Evolutionary conservation across 2,888 invertebrate species (phyloP).

Genomic region (Drosophila atripex): DNA sequence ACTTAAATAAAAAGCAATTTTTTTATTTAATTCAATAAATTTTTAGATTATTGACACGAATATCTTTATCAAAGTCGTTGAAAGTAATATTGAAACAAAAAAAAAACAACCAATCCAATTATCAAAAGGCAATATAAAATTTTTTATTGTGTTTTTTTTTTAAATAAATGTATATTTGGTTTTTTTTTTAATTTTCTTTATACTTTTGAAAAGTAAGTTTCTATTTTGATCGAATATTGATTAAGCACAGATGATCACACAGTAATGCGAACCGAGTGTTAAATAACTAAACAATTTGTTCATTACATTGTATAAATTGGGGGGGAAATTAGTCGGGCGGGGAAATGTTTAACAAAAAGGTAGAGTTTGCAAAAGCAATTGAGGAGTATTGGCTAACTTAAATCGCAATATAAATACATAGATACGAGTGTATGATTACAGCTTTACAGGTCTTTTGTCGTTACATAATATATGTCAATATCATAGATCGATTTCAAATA

Average conservation of each 20-base stretch:
- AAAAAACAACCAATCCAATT: background rate
- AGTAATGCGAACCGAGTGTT: slow-evolving; percentile 11
- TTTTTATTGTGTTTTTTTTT: slow-evolving; percentile 16
- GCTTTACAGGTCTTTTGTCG: slow-evolving; percentile 72
- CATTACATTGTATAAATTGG: slow-evolving; percentile 42
- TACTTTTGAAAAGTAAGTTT: slow-evolving; percentile 72
- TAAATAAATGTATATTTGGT: slow-evolving; percentile 63
- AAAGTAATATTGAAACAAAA: background rate
- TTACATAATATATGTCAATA: slow-evolving; percentile 56
- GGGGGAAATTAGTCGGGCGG: slow-evolving; percentile 38
- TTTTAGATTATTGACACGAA: too few relatives aligned
- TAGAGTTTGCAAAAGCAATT: slow-evolving; percentile 43
- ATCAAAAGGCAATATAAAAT: background rate
- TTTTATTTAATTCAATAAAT: too few relatives aligned
- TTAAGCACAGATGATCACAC: slow-evolving; percentile 64
- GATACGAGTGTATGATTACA: slow-evolving; percentile 57
- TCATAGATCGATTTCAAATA: slow-evolving; percentile 34
- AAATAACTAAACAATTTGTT: slow-evolving; percentile 45
- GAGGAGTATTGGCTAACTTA: slow-evolving; percentile 65
- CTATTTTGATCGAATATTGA: slow-evolving; percentile 63
- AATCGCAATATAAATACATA: slow-evolving; percentile 66
- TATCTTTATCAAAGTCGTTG: too few relatives aligned
- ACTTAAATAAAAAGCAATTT: too few relatives aligned
- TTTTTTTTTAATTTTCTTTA: slow-evolving; percentile 52
- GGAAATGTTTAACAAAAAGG: slow-evolving; percentile 52